Evolutionary conservation across 35 echinoderm and acorn worm genomes (phyloP).

Genomic region (Lytechinus variegatus): DNA sequence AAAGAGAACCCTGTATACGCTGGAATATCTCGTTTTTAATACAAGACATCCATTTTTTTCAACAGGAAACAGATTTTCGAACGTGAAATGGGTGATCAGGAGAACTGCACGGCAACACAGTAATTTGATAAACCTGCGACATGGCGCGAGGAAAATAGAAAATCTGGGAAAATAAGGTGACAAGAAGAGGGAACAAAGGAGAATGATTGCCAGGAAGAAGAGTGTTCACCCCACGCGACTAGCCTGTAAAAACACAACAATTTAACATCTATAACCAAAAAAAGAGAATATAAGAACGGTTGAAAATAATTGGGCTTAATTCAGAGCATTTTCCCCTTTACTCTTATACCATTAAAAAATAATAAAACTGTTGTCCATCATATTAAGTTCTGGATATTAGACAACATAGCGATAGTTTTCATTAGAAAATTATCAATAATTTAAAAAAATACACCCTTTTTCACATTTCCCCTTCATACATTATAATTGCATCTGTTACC

Average conservation of each 20-base stretch:
- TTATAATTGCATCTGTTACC: no score
- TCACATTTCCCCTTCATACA: no score
- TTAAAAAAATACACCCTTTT: no score
- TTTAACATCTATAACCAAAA: background rate
- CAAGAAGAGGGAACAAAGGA: background rate
- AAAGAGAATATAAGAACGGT: background rate
- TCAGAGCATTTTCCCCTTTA: background rate
- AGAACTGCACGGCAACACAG: constrained; percentile 24
- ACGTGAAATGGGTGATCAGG: background rate
- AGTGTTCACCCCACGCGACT: constrained; percentile 40
- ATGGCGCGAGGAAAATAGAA: constrained; percentile 44
- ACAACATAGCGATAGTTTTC: no score
- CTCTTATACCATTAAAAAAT: background rate
- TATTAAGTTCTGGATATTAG: no score
- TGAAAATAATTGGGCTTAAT: background rate
- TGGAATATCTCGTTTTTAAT: background rate
- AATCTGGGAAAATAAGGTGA: constrained; percentile 37
- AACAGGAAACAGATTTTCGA: background rate
- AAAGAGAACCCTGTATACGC: no score
- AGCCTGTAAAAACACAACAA: constrained; percentile 47
- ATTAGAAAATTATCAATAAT: no score
- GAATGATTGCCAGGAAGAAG: background rate
- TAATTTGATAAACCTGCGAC: constrained; percentile 56
- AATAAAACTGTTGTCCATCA: no score
- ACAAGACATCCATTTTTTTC: background rate